Conservation (phyloP, 2,113 vertebrate genomes). For the Bubalus kerabau region DNA sequence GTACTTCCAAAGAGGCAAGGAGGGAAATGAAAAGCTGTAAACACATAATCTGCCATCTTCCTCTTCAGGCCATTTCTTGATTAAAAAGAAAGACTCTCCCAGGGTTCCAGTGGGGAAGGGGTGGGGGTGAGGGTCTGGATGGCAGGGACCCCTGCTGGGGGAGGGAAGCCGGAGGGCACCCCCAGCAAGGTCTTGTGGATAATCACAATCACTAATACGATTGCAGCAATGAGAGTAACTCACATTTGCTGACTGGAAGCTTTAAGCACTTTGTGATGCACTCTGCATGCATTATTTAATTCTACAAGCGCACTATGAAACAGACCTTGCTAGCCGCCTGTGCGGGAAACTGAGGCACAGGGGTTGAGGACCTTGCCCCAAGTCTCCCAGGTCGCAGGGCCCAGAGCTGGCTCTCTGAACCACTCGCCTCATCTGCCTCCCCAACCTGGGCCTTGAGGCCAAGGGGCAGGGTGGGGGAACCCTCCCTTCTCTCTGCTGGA, state of each 20-base stretch:
- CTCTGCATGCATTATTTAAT: conserved; percentile 36
- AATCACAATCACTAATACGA: neutral
- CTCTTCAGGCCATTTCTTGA: neutral
- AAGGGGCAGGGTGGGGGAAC: too few species aligned
- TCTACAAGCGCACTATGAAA: neutral
- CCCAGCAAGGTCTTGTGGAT: neutral
- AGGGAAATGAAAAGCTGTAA: conserved; percentile 56
- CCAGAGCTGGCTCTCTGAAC: neutral
- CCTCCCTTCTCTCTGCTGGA: neutral
- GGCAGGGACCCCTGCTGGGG: neutral
- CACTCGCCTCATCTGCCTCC: neutral
- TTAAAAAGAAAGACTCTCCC: conserved; percentile 20
- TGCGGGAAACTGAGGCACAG: conserved; percentile 34
- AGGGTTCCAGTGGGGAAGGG: neutral
- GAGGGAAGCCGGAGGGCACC: neutral
- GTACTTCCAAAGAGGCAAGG: conserved; percentile 37
- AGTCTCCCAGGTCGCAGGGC: neutral
- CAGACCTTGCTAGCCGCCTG: neutral
- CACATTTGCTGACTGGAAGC: conserved; percentile 41
- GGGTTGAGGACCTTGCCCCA: neutral
- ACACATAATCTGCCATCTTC: neutral
- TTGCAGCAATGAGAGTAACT: neutral
- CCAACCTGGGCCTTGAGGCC: neutral
- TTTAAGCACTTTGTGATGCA: neutral
- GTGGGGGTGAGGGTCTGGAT: neutral